Base-by-base conservation (phyloP, 1,140 invertebrate species). In the Aleiodes sp. region DNA sequence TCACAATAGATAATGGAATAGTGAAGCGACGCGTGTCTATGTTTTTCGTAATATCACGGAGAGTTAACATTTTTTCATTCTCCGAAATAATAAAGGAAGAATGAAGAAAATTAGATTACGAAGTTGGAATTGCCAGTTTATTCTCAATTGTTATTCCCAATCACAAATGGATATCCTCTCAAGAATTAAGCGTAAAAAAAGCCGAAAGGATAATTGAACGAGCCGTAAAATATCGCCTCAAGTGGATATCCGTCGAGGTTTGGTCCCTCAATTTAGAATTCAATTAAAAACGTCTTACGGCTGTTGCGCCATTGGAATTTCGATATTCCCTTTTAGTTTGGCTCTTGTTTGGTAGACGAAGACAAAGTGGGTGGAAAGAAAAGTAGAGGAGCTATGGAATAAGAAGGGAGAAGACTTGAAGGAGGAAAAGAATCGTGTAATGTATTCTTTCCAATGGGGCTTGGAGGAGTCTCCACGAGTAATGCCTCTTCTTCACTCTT, bases 251-350 rank as follows among this genome's bases (percentile, higher is more conserved):
- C 19, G 33, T 29, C 41, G 31, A 35, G 31, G n/a, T 35, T 35
- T 10, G 31, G 24, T 57, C 35, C 65, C 28, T 56, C 65, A 57
- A 66, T 66, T 66, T 66, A 52, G 65, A 33, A 66, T 57, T 66
- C 41, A 66, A 66, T 66, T 66, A 57, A 66, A 66, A 66, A 37
- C 4, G 10, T 39, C 41, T 66, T 57, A 39, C 21, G 24, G n/a
- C 41, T 12, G 10, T 31, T 31, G n/a, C 28, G 21, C 39, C 39
- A 16, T n/a, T 14, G 46, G 29, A 66, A 66, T 66, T 57, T 24
- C 46, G 8, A 43, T 46, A 43, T 12, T 65, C 62, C 21, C n/a
- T 65, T 21, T 65, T 43, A 0, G 12, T 16, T 16, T 43, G 9
- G 1, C 12, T 1, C 39, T 43, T 43, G 39, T 43, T 43, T 12